Percentiles rank a stretch among this genome's conserved stretches.
Evolutionary conservation across 2,113 vertebrate species (phyloP).

Genomic region (Neodon shergylaensis): DNA sequence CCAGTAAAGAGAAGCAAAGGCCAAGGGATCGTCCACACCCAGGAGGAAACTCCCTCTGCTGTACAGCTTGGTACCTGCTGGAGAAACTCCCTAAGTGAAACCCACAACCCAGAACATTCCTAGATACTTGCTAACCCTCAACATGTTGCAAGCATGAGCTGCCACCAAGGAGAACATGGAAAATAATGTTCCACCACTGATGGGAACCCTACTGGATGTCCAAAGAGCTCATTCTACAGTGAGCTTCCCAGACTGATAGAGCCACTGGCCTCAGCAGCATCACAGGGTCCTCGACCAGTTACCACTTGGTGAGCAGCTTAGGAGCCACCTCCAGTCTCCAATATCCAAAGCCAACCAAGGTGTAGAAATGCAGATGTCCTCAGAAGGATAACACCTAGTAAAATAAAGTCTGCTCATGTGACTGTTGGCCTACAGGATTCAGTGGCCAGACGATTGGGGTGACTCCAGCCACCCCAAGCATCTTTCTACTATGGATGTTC

Average conservation of each 20-base stretch:
- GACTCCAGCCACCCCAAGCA: too few relatives aligned
- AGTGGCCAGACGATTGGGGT: not conserved
- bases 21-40: not conserved
- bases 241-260: not conserved
- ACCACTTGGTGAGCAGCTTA: not conserved
- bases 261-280: not conserved
- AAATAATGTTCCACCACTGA: not conserved
- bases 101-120: not conserved
- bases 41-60: not conserved
- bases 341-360: not conserved
- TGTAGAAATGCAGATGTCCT: not conserved
- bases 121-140: not conserved
- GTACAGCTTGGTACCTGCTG: not conserved
- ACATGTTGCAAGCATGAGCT: not conserved
- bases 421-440: not conserved
- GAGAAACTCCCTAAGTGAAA: not conserved
- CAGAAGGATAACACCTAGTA: not conserved
- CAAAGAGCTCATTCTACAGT: not conserved
- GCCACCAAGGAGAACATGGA: not conserved
- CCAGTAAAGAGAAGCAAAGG: not conserved
- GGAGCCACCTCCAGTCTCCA: not conserved
- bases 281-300: not conserved
- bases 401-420: not conserved
- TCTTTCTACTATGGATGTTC: not conserved
- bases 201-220: not conserved